Evolutionary conservation across 2,797 vertebrate species (phyloP), one percentile per base, ranked within the genome.

Genomic region (Tenualosa thibaudeaui): DNA sequence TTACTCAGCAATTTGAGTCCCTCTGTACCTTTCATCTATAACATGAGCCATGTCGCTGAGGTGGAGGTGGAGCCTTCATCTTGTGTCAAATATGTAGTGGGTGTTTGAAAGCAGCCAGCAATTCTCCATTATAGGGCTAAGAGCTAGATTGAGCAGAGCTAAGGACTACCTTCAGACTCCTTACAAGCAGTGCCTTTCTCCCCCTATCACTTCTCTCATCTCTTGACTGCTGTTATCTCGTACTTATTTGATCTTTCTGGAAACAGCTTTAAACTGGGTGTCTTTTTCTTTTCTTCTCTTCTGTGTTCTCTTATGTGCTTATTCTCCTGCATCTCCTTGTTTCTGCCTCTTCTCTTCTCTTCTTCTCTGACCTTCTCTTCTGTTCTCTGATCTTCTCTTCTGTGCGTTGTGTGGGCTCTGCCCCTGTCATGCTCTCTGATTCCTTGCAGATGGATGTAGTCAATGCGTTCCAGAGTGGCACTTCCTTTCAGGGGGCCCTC

Each of bases 381-480:
- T 88, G 85, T 81, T 85, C 58, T 94, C 93, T 83, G 82, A 90
- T 90, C 91, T 83, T 88, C 87, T 95, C 90, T 95, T 91, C 94
- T 94, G 91, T 89, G 86, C 84, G 82, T 86, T 90, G 84, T 91
- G 95, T 96, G 95, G 96, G 96, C 95, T 84, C 94, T 95, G 19
- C 40, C 71, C 95, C 96, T 97, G 94, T 97, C 95, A 97, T 93
- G 95, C 97, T 99, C 95, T 99, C 97, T 99, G 97, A 97, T 99
- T 99, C 98, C 97, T 99, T 98, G 96, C 98, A 99, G 98, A 99
- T 99, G 98, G 98, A 99, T 98, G 98, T 99, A 98, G 98, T 99
- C 96, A 99, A 98, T 99, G 98, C 98, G 96, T 99, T 99, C 98
- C 98, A 99, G 97, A 99, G 98, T 96, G 98, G 98, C 97, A 97